Evolutionary conservation across 2,797 vertebrate species (phyloP), one percentile per base, ranked within the genome.

Genomic region (Cheracebus regulus): DNA sequence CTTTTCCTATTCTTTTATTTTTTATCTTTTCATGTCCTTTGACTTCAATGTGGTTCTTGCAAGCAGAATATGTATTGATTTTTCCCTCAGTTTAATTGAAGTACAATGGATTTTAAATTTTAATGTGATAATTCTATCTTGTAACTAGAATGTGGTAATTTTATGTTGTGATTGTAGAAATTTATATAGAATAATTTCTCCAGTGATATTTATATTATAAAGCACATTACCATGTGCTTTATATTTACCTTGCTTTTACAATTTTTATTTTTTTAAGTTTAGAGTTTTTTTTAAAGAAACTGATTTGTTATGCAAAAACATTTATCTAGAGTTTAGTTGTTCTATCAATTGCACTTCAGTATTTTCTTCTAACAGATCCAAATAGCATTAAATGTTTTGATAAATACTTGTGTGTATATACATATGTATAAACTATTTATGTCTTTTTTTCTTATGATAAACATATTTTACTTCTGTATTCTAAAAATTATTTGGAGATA

Each of bases 361-460:
- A 88, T 95, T 90, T 93, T 64, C 73, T 90, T 80, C 80, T 93
- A 44, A 93, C 75, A 90, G 90, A 88, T 58, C 20, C 78, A 92
- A 94, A 55, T 64, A 78, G 64, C 92, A 92, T 92, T 57, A 94
- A 90, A 78, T 57, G 4, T 88, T 41, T 55, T 64, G 1, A 72
- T 48, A 75, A 5, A 88, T 88, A 93, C 14, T 72, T 72, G 9
- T 75, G 26, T 84, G 4, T 5, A 28, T 2, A 7, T 33, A 33
- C 1, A 15, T 28, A 70, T 55, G 15, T 55, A 36, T 20, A n/a
- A 6, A 8, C 33, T 87, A 64, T 61, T 67, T 86, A 58, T 76
- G 72, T 61, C 22, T 83, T 73, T 48, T 85, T 94, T 95, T 88
- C 50, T 20, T 64, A 88, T 33, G 57, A 78, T 88, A 24, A 76